These are phyloP conservation scores for Cydia splendana DNA, from an alignment of 1,140 invertebrate genomes.

Conservation along the genomic window DNA sequence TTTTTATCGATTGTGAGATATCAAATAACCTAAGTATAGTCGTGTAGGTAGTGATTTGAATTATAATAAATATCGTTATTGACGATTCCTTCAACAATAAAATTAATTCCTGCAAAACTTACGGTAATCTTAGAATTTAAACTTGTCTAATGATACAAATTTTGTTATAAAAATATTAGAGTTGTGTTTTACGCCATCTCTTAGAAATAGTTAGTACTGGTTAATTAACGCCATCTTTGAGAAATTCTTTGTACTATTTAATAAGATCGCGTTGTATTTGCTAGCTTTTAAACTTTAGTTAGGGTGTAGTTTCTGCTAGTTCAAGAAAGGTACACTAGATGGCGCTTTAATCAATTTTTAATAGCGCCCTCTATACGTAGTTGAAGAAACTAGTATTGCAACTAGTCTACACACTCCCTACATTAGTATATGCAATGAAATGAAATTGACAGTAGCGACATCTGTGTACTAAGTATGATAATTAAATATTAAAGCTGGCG, in stretches of 20 bases:
- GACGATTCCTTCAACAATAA: not conserved
- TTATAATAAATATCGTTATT: not conserved
- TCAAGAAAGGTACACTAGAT: not conserved
- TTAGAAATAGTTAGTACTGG: not conserved
- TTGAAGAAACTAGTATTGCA: not conserved
- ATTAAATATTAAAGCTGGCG: not conserved
- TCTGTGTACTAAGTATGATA: not conserved
- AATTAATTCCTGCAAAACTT: not conserved
- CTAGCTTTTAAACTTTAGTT: not conserved
- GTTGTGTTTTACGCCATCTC: not conserved
- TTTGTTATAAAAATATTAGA: not conserved
- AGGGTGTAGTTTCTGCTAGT: not conserved
- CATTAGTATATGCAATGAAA: not conserved
- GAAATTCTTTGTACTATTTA: not conserved
- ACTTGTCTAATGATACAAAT: not conserved
- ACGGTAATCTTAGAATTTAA: not conserved
- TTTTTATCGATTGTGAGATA: constrained; percentile 38
- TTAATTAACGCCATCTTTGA: not conserved
- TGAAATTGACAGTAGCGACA: not conserved
- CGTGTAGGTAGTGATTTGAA: constrained; percentile 22
- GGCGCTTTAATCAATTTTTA: not conserved
- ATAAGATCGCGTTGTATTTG: not conserved
- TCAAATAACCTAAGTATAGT: constrained; percentile 1
- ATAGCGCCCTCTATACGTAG: not conserved
- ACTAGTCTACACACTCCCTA: too few species aligned